phyloP scores from a whole-genome alignment of 1,140 invertebrate species.

The Lutraria rhynchaena region DNA sequence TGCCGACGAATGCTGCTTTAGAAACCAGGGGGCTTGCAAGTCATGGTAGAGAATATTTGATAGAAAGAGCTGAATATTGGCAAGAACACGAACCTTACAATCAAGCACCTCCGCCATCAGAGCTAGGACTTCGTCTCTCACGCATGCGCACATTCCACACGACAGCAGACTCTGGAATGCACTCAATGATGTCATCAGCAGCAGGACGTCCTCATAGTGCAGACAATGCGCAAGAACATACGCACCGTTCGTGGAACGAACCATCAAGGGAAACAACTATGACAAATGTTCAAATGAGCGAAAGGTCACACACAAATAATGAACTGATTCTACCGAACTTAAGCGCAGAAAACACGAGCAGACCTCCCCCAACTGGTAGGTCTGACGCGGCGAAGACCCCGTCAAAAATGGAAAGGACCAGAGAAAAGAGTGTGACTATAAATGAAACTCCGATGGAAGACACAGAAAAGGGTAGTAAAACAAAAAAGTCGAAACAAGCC shows the following conservation, averaged over 20 bases:
- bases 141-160: slow-evolving; percentile 46
- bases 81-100: slow-evolving; percentile 24
- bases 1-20: slow-evolving; percentile 43
- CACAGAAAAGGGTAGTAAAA: too few relatives aligned
- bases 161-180: slow-evolving; percentile 40
- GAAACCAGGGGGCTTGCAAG: slow-evolving; percentile 39
- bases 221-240: background rate
- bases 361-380: slow-evolving; percentile 9
- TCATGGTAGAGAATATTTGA: slow-evolving; percentile 30
- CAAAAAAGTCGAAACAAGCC: too few relatives aligned
- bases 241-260: background rate
- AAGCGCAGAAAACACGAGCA: too few relatives aligned
- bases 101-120: slow-evolving; percentile 29
- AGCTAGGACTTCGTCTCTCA: slow-evolving; percentile 34
- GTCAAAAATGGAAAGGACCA: background rate
- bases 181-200: slow-evolving; percentile 28
- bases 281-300: background rate
- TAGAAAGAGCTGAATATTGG: slow-evolving; percentile 39
- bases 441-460: background rate
- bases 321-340: too few relatives aligned
- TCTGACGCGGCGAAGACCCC: slow-evolving; percentile 2
- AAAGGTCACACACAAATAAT: background rate
- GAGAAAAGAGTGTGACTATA: slow-evolving; percentile 10
- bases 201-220: slow-evolving; percentile 32
- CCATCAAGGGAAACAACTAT: background rate